Evolutionary conservation across 2,113 vertebrate species (phyloP).

Genomic region (Gymnocephalus cernua): DNA sequence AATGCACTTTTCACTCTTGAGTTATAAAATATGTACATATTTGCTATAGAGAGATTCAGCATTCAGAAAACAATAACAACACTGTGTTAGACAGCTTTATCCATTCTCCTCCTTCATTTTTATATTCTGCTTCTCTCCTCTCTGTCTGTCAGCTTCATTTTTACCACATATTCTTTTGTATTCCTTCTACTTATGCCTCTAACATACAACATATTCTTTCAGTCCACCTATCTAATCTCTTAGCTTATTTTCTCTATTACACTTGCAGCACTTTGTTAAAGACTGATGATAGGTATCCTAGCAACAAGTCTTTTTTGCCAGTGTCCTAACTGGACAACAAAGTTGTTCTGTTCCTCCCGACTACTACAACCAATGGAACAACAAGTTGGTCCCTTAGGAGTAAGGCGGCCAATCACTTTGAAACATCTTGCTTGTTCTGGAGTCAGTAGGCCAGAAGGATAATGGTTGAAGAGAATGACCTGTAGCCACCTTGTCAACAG

Average conservation of each 20-base stretch:
- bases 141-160: neutral
- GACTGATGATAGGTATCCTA: constrained; percentile 65
- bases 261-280: constrained; percentile 33
- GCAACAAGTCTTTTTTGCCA: constrained; percentile 50
- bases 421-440: constrained; percentile 45
- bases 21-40: neutral
- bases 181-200: constrained; percentile 13
- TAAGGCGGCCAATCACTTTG: constrained; percentile 28
- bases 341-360: constrained; percentile 49
- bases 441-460: constrained; percentile 50
- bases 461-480: constrained; percentile 50
- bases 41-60: constrained; percentile 1
- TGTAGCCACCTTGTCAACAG: constrained; percentile 42
- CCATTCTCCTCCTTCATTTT: constrained; percentile 15
- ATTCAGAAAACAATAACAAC: neutral
- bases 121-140: neutral
- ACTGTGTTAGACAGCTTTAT: constrained; percentile 24
- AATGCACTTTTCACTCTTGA: neutral
- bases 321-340: constrained; percentile 46
- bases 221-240: constrained; percentile 21
- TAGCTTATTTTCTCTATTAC: neutral
- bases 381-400: constrained; percentile 25
- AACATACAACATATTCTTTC: constrained; percentile 4
- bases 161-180: neutral
- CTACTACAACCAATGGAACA: constrained; percentile 46